phyloP scores from a whole-genome alignment of 2,113 vertebrate genomes.

The Bubalus kerabau region DNA sequence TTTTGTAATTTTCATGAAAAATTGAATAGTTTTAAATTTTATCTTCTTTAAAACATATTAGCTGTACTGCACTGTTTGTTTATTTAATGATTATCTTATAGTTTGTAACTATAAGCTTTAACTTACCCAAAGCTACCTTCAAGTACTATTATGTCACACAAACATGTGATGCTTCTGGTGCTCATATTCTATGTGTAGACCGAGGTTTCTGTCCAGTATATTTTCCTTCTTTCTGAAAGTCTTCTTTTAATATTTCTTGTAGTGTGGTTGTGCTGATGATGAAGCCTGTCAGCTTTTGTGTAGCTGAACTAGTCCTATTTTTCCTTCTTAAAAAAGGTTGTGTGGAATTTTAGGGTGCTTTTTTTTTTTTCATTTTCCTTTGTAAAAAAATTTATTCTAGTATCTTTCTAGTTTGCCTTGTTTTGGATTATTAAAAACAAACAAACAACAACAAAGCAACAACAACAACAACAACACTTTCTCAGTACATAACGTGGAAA shows the following conservation, averaged over 20 bases:
- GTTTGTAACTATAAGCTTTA: background rate
- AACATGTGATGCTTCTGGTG: fast-evolving
- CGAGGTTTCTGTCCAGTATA: background rate
- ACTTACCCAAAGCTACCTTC: too few relatives aligned
- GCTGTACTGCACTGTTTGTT: background rate
- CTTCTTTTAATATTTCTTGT: background rate
- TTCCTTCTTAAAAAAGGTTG: background rate
- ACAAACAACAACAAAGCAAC: too few relatives aligned
- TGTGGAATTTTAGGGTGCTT: background rate
- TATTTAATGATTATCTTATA: background rate
- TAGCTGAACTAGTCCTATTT: background rate
- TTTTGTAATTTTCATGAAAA: background rate
- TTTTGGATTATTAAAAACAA: background rate
- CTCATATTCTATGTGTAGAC: background rate
- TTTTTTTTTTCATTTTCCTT: background rate
- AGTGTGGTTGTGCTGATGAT: background rate
- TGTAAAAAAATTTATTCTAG: background rate
- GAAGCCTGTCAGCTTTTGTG: background rate
- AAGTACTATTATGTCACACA: background rate
- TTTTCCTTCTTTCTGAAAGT: background rate
- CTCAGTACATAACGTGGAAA: too few relatives aligned
- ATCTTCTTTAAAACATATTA: background rate
- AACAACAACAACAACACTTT: background rate
- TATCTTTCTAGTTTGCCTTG: background rate
- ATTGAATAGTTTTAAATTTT: background rate